phyloP scores from a whole-genome alignment of 1,140 invertebrate genomes.

The Trichonephila inaurata region DNA sequence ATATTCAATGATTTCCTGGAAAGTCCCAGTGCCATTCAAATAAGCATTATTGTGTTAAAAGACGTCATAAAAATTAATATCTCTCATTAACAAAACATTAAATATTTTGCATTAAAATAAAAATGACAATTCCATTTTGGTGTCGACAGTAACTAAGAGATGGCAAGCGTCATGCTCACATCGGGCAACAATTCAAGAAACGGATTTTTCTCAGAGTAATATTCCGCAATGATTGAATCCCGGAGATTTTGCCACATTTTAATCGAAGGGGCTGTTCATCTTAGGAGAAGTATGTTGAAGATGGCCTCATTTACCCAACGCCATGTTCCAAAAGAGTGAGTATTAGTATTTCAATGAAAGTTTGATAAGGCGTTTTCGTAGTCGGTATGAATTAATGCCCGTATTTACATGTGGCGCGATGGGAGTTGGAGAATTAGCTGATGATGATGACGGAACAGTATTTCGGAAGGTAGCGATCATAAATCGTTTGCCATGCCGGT shows the following conservation, averaged over 20 bases:
- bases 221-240: conserved; percentile 69
- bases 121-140: background rate
- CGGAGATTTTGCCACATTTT: conserved; percentile 45
- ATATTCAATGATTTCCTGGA: too few relatives aligned
- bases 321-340: background rate
- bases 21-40: too few relatives aligned
- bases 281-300: too few relatives aligned
- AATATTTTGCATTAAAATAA: too few relatives aligned
- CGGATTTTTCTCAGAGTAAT: conserved; percentile 30
- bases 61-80: too few relatives aligned
- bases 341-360: background rate
- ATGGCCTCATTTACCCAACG: too few relatives aligned
- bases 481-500: background rate
- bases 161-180: conserved; percentile 45
- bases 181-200: background rate
- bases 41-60: too few relatives aligned
- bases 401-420: background rate
- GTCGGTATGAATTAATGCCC: conserved; percentile 28
- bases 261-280: background rate
- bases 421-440: background rate
- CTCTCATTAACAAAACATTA: too few relatives aligned
- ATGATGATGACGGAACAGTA: background rate
- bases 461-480: background rate
- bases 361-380: background rate
- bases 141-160: background rate